Percentiles rank a stretch among this genome's conserved stretches.
Conservation (phyloP, 2,888 invertebrate species). For the Palloptera scutellata region DNA sequence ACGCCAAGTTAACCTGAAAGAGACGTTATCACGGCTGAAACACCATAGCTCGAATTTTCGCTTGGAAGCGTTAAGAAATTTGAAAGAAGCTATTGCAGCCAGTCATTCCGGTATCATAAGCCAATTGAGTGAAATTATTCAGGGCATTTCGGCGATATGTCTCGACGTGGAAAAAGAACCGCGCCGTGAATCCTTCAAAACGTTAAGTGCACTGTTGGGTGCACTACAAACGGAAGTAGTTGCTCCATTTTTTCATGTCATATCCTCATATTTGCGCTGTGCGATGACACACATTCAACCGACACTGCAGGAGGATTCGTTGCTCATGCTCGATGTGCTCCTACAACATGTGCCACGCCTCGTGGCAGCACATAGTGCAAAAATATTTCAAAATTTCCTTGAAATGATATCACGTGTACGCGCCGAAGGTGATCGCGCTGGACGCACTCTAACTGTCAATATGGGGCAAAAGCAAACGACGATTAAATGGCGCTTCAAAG, state of each 20-base stretch:
- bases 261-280: conserved; percentile 83
- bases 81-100: conserved; percentile 63
- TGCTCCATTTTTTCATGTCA: conserved; percentile 76
- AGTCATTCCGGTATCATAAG: conserved; percentile 57
- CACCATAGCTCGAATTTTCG: conserved; percentile 65
- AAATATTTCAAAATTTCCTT: conserved; percentile 81
- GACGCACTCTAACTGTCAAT: conserved; percentile 74
- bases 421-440: conserved; percentile 71
- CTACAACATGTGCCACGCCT: conserved; percentile 72
- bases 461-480: conserved; percentile 77
- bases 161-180: conserved; percentile 75
- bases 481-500: conserved; percentile 81
- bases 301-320: conserved; percentile 82
- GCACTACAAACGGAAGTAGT: conserved; percentile 44
- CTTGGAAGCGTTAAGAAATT: conserved; percentile 53
- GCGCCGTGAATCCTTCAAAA: conserved; percentile 65
- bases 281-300: conserved; percentile 89
- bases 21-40: conserved; percentile 65
- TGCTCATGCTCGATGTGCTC: conserved; percentile 80
- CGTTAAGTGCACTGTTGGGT: conserved; percentile 61
- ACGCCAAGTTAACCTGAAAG: conserved; percentile 52
- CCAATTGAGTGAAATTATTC: conserved; percentile 74
- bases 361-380: conserved; percentile 73
- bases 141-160: conserved; percentile 73
- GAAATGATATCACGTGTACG: conserved; percentile 83